Evolutionary conservation across 2,797 vertebrate genomes (phyloP), one percentile per base, ranked within the genome.

Genomic region (Peromyscus eremicus): DNA sequence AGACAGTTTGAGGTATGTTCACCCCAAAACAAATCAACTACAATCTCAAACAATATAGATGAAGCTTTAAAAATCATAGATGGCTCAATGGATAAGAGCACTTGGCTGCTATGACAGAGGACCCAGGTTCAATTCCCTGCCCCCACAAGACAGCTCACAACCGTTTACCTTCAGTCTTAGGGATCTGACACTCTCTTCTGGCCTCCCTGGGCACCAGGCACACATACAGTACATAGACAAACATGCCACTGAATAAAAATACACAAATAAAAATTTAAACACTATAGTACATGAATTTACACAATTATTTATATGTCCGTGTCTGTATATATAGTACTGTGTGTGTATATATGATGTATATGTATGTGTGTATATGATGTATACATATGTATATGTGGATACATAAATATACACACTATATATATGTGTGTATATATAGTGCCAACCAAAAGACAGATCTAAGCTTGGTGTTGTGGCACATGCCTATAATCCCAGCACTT

Each of bases 21-120:
- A 89, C 2, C 70, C 60, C 77, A 62, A 93, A 92, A 52, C 68
- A 25, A 95, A 90, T 52, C 57, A 91, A 57, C 73, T 86, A 93
- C 14, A 77, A 34, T 81, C 80, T 92, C 29, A 90, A 86, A 83
- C 64, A 86, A 89, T n/a, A 40, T 8, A n/a, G 52, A 88, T 52
- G 27, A 84, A 37, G 71, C 85, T 77, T 87, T 49, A 95, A 96
- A 82, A 82, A 91, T 23, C 16, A 68, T 29, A 62, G 70, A 73
- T 32, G 14, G 68, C 16, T 88, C 68, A 40, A 37, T 27, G 5
- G 68, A 19, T 12, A 87, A 57, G 25, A 73, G 23, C 68, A 73
- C 52, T 32, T 52, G 21, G 32, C 64, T 40, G n/a, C 68, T 40
- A 29, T 40, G 40, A 40, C 43, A 88, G 16, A 88, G 5, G 9